Evolutionary conservation across 1,140 invertebrate genomes (phyloP), one percentile per base, ranked within the genome.

Genomic region (Anagrus nilaparvatae): DNA sequence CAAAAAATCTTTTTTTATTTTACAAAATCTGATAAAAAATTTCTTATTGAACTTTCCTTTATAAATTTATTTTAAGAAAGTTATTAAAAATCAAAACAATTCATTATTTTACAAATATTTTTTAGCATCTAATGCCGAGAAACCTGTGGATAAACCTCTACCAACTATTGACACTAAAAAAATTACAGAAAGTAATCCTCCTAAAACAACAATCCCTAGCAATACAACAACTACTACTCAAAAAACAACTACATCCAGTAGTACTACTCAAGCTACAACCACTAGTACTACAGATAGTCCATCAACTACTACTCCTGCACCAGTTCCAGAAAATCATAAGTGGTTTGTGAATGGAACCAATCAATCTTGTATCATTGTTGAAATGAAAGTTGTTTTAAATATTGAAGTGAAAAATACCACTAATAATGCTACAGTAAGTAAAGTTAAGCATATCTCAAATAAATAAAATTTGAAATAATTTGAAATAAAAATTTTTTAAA

Each of bases 351-450:
- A 54, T 44, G 66, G 54, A 45, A 60, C 58, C 0, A 61, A 70
- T 30, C 29, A 47, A 4, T 59, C 52, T 6, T 80, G 78, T 51
- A 71, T 82, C 28, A 53, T 80, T 12, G 53, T 77, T 2, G 60
- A 74, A 56, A 76, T 81, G 72, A 33, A 19, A 13, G 20, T 28
- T 14, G 5, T 16, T 23, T 29, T 9, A 27, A 3, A 13, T 24
- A 44, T 27, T 4, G 9, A 19, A 17, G 14, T 18, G 17, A 13
- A 19, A 28, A 29, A 16, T 12, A 12, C 32, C 19, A 45, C 13
- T 14, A 25, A 39, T 33, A 21, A 8, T 20, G 18, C n/a, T 5
- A 16, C 7, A 32, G 25, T 0, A 18, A 10, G 18, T 20, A 5
- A 16, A 31, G 24, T 14, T 18, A 16, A 9, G 8, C 24, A 5